Percentiles rank a stretch among this genome's conserved stretches.
phyloP scores from a whole-genome alignment of 2,797 vertebrate species.

The Peromyscus nudipes region DNA sequence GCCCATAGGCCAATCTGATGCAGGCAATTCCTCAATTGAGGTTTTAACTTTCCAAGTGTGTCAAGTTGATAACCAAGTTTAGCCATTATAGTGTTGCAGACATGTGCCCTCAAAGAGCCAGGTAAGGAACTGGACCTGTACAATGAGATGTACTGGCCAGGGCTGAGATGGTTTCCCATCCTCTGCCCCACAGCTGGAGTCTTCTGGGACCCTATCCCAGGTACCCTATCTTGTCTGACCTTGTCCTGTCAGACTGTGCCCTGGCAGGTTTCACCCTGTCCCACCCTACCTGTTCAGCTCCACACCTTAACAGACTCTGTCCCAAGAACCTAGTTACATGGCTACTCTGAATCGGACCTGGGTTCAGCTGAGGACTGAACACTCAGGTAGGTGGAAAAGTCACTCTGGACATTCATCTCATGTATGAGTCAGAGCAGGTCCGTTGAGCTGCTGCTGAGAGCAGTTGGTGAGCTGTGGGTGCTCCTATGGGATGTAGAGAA shows the following conservation, averaged over 20 bases:
- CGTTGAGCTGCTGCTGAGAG: background rate
- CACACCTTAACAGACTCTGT: background rate
- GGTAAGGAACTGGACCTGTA: accelerated
- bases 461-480: background rate
- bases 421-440: no score
- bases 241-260: background rate
- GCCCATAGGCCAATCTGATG: background rate
- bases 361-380: background rate
- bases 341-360: background rate
- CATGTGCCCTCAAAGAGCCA: no score
- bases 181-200: background rate
- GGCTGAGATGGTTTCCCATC: background rate
- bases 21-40: background rate
- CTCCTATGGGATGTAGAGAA: background rate
- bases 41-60: background rate
- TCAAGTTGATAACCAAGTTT: background rate
- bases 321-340: background rate
- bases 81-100: background rate
- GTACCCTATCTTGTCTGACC: background rate
- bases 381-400: background rate
- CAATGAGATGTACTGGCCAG: no score
- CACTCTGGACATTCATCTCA: no score
- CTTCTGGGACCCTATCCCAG: background rate
- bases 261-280: background rate
- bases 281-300: background rate